Conservation (phyloP, 2,888 invertebrate genomes). For the Lacanobia oleracea region DNA sequence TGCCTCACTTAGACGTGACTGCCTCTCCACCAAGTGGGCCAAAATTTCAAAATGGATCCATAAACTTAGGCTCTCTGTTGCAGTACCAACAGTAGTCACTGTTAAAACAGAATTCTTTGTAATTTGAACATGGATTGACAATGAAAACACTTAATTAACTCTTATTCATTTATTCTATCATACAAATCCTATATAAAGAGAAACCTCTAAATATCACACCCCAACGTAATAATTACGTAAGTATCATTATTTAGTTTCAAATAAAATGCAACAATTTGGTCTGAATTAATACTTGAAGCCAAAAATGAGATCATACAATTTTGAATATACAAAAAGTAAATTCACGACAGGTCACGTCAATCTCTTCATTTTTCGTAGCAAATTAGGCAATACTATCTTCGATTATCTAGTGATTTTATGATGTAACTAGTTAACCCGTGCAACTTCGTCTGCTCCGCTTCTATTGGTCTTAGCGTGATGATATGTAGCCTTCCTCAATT, state of each 20-base stretch:
- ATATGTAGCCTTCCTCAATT: too few species aligned
- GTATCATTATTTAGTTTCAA: not conserved
- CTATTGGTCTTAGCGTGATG: too few species aligned
- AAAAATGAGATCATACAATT: constrained; percentile 43
- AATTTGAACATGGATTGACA: not conserved
- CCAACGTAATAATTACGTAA: constrained; percentile 3
- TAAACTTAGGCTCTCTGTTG: too few species aligned
- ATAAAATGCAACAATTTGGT: constrained; percentile 41
- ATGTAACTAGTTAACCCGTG: too few species aligned
- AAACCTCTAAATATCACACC: constrained; percentile 35
- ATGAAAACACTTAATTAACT: constrained; percentile 8
- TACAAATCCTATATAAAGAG: constrained; percentile 35
- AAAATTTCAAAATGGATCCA: too few species aligned
- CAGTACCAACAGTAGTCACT: too few species aligned
- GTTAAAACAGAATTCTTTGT: too few species aligned
- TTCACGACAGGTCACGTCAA: not conserved
- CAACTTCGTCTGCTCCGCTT: too few species aligned
- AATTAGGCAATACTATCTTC: not conserved
- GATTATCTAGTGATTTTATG: not conserved
- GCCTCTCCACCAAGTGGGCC: too few species aligned
- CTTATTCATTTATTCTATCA: constrained; percentile 42
- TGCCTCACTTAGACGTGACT: too few species aligned
- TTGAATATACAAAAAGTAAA: constrained; percentile 7
- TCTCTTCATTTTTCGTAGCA: not conserved
- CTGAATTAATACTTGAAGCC: constrained; percentile 20